Evolutionary conservation across 1,140 invertebrate genomes (phyloP).

Genomic region (Marisa cornuarietis): DNA sequence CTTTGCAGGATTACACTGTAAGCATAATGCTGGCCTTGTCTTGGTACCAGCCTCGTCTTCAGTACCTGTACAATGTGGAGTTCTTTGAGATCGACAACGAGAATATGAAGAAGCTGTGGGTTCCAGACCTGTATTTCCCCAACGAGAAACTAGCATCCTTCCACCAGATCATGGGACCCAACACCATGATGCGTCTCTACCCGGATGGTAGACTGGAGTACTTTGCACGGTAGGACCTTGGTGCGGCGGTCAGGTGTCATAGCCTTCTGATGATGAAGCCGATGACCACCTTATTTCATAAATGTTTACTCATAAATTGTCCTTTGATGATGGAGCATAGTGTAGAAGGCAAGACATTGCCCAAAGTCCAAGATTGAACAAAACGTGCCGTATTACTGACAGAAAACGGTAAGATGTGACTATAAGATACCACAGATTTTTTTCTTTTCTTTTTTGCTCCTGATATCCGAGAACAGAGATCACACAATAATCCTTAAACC

Average conservation of each 20-base stretch:
- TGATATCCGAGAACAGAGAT: too few species aligned
- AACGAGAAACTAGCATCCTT: conserved; percentile 67
- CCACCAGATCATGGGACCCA: conserved; percentile 66
- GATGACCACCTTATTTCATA: background rate
- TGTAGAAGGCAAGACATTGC: too few species aligned
- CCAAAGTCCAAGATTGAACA: too few species aligned
- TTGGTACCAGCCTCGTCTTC: conserved; percentile 44
- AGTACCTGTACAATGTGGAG: conserved; percentile 34
- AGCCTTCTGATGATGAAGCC: background rate
- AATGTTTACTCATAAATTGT: too few species aligned
- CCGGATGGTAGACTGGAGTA: conserved; percentile 68
- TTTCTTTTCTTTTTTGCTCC: too few species aligned
- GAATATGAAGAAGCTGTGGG: conserved; percentile 63
- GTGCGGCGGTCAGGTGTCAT: conserved; percentile 74
- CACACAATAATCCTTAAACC: too few species aligned
- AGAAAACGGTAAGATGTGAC: too few species aligned
- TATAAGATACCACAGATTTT: too few species aligned
- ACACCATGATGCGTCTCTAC: conserved; percentile 65
- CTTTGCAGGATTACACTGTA: conserved; percentile 51
- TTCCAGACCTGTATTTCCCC: conserved; percentile 67
- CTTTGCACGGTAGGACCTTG: conserved; percentile 48
- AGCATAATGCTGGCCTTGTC: conserved; percentile 49
- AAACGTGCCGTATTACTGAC: too few species aligned
- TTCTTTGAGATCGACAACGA: conserved; percentile 55
- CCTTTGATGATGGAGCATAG: too few species aligned